These are phyloP conservation scores for Fundulus diaphanus DNA, from an alignment of 2,797 vertebrate species.

Conservation along the genomic window DNA sequence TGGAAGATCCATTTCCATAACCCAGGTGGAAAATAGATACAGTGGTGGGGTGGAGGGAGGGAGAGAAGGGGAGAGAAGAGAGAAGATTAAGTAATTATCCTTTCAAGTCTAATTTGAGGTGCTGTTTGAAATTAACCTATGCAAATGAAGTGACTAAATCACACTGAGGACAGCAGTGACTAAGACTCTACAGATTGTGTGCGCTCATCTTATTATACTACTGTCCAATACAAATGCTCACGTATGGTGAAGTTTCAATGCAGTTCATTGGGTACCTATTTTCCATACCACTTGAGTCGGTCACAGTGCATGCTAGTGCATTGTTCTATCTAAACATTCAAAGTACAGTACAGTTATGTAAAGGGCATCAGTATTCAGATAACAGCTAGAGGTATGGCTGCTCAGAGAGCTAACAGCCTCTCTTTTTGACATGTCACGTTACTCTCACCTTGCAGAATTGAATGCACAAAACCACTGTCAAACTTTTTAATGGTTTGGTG, in stretches of 20 bases:
- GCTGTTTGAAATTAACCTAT: conserved; percentile 97
- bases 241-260: conserved; percentile 3
- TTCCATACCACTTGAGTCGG: background rate
- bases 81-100: conserved; percentile 95
- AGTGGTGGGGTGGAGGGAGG: conserved; percentile 45
- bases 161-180: conserved; percentile 76
- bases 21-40: conserved; percentile 76
- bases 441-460: background rate
- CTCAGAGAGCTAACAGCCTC: background rate
- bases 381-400: background rate
- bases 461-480: background rate
- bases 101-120: conserved; percentile 95
- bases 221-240: conserved; percentile 47
- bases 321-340: background rate
- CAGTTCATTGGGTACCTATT: conserved; percentile 7
- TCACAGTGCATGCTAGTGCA: background rate
- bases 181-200: conserved; percentile 67
- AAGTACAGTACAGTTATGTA: conserved; percentile 7
- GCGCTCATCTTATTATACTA: conserved; percentile 44
- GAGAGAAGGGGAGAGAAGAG: conserved; percentile 60
- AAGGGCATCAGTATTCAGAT: background rate
- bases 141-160: conserved; percentile 89
- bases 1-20: conserved; percentile 88
- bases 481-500: conserved; percentile 1
- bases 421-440: background rate